A percentile compares a stretch with the other conserved stretches of the same genome.
These are phyloP conservation scores for Urocolius indicus DNA, from an alignment of 2,113 vertebrate genomes.

Conservation along the genomic window DNA sequence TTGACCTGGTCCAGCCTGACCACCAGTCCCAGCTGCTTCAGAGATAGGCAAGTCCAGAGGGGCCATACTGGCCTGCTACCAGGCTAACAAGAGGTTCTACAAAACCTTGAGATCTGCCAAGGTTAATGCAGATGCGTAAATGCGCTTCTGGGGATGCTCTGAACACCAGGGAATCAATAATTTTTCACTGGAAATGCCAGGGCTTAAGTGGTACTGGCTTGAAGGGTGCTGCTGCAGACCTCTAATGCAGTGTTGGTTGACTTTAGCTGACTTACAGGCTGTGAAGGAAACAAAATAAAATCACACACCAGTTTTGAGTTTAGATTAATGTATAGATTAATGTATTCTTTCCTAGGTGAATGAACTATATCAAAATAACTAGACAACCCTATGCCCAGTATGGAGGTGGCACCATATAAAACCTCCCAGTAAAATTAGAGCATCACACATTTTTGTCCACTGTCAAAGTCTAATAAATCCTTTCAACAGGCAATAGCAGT, in stretches of 20 bases:
- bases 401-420: neutral
- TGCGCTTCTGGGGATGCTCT: neutral
- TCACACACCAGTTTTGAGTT: neutral
- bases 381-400: neutral
- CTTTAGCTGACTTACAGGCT: neutral
- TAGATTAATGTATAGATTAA: neutral
- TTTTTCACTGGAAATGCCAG: neutral
- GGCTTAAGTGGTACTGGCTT: neutral
- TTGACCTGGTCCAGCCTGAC: neutral
- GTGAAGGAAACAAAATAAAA: neutral
- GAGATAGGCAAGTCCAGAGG: neutral
- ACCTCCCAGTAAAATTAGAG: neutral
- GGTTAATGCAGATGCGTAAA: neutral
- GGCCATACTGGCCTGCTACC: fast-evolving
- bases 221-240: neutral
- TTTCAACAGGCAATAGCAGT: neutral
- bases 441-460: neutral
- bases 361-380: neutral
- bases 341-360: neutral
- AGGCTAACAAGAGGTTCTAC: neutral
- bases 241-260: neutral
- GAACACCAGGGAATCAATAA: neutral
- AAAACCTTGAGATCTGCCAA: neutral
- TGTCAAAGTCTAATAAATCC: neutral
- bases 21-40: neutral